Evolutionary conservation across 2,113 vertebrate species (phyloP).

Genomic region (Paralichthys olivaceus): DNA sequence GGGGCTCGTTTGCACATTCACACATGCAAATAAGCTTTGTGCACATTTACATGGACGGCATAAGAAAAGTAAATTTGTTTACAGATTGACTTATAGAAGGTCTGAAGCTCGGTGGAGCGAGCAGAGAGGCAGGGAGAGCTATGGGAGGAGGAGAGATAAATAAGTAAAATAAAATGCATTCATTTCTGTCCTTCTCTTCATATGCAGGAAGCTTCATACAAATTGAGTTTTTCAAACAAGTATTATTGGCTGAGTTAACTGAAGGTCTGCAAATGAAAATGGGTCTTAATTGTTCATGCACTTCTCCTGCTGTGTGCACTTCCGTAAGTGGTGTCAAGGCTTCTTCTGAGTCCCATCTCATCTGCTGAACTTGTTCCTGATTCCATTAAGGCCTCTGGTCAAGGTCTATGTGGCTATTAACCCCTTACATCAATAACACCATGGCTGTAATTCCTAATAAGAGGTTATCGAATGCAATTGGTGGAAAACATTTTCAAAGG

Average conservation of each 20-base stretch:
- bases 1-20: background rate
- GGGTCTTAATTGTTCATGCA: conserved; percentile 59
- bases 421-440: conserved; percentile 37
- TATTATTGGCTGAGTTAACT: conserved; percentile 60
- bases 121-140: conserved; percentile 10
- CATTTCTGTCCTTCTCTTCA: conserved; percentile 50
- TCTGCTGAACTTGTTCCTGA: conserved; percentile 49
- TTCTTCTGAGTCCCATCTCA: conserved; percentile 57
- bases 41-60: conserved; percentile 30
- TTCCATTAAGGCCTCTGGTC: conserved; percentile 68
- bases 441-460: conserved; percentile 60
- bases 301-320: conserved; percentile 33
- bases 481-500: background rate
- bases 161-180: conserved; percentile 44
- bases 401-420: conserved; percentile 68
- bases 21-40: conserved; percentile 22
- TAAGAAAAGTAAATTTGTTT: conserved; percentile 33
- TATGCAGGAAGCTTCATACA: conserved; percentile 51
- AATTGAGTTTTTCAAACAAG: conserved; percentile 63
- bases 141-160: conserved; percentile 39
- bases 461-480: conserved; percentile 35
- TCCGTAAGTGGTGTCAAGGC: conserved; percentile 66
- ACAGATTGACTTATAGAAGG: conserved; percentile 21
- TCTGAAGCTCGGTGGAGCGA: conserved; percentile 9
- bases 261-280: conserved; percentile 67